Evolutionary conservation across 2,113 vertebrate genomes (phyloP).

Genomic region (Petaurus breviceps): DNA sequence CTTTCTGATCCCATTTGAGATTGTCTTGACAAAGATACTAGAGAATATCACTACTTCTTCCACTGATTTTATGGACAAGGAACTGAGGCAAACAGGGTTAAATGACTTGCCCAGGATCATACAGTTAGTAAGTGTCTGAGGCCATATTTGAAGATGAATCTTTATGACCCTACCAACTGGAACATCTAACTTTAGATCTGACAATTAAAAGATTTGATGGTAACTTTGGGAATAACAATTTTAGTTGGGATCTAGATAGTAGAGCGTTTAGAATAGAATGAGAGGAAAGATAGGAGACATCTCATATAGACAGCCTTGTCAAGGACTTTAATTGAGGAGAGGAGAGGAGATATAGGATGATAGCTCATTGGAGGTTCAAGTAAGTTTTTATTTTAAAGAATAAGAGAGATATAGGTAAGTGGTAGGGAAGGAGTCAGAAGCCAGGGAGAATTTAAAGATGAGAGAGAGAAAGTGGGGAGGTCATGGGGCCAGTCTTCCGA

Average conservation of each 20-base stretch:
- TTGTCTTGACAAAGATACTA: too few relatives aligned
- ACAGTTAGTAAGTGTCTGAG: too few relatives aligned
- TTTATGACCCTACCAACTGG: too few relatives aligned
- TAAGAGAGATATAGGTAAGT: not conserved
- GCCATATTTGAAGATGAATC: too few relatives aligned
- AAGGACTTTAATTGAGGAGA: not conserved
- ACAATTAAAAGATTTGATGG: too few relatives aligned
- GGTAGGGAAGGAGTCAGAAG: not conserved
- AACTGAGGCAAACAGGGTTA: too few relatives aligned
- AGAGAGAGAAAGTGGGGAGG: not conserved
- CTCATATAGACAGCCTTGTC: not conserved
- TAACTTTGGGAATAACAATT: not conserved
- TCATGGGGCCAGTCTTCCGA: too few relatives aligned
- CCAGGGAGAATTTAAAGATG: not conserved
- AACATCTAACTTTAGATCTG: too few relatives aligned
- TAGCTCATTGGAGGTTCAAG: not conserved
- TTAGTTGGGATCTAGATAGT: not conserved
- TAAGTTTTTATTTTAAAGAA: slow-evolving; percentile 25
- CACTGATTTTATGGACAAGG: too few relatives aligned
- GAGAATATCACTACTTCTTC: too few relatives aligned
- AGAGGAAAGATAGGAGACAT: not conserved
- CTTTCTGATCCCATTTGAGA: too few relatives aligned
- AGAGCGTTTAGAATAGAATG: not conserved
- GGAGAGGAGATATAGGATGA: not conserved
- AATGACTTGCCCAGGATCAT: too few relatives aligned